A percentile compares a stretch with the other conserved stretches of the same genome.
These are phyloP conservation scores for Carassius auratus DNA, from an alignment of 2,113 vertebrate species.

Conservation along the genomic window DNA sequence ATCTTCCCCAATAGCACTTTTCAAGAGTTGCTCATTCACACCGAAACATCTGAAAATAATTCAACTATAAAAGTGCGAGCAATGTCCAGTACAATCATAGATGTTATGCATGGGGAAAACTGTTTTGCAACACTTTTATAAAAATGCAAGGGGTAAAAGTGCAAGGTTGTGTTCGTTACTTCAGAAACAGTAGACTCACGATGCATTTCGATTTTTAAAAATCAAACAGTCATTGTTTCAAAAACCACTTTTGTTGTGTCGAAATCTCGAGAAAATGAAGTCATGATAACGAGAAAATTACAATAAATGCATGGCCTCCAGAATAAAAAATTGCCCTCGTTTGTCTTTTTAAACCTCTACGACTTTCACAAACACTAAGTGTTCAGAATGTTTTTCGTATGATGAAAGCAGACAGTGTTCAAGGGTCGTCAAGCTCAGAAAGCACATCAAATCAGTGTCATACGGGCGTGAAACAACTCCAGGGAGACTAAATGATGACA, in stretches of 20 bases:
- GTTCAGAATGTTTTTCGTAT: conserved; percentile 27
- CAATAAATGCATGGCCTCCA: too few relatives aligned
- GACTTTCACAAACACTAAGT: conserved; percentile 51
- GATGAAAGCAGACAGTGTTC: background rate
- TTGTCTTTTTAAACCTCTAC: background rate
- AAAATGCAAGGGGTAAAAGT: too few relatives aligned
- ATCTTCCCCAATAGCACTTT: background rate
- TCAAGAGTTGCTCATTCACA: background rate
- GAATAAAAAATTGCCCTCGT: background rate
- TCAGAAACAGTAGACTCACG: too few relatives aligned
- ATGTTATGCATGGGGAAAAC: background rate
- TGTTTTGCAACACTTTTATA: too few relatives aligned
- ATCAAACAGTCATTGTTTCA: too few relatives aligned
- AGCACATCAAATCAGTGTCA: background rate
- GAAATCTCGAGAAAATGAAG: too few relatives aligned
- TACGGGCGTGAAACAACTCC: background rate
- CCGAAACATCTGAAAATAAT: background rate
- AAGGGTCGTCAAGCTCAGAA: background rate
- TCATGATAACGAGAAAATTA: too few relatives aligned
- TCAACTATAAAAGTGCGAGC: background rate
- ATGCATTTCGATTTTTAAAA: too few relatives aligned
- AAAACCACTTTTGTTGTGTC: too few relatives aligned
- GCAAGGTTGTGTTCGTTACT: too few relatives aligned
- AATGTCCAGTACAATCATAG: background rate
- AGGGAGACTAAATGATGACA: background rate